Conservation (phyloP, 2,888 invertebrate genomes). For the Chrysolina oricalcia region DNA sequence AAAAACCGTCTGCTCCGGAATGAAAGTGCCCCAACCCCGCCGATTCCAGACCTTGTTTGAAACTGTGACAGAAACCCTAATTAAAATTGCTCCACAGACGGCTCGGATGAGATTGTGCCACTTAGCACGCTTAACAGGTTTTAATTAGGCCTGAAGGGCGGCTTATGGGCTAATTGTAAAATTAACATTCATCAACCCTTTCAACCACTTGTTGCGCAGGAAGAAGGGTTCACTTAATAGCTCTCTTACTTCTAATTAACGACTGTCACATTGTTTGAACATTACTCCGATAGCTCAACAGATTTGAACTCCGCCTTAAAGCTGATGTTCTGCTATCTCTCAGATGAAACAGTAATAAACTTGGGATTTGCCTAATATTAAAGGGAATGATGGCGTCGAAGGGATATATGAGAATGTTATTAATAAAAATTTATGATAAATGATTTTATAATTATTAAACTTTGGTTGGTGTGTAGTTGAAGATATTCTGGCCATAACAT, state of each 20-base stretch:
- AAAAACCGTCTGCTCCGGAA: constrained; percentile 6
- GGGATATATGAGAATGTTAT: constrained; percentile 23
- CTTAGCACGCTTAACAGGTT: constrained; percentile 62
- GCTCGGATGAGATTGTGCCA: constrained; percentile 53
- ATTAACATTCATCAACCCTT: constrained; percentile 65
- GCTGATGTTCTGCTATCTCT: constrained; percentile 51
- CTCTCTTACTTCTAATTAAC: constrained; percentile 61
- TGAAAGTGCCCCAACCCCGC: constrained; percentile 30
- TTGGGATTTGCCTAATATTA: constrained; percentile 36
- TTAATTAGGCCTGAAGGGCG: constrained; percentile 64
- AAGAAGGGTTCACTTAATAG: constrained; percentile 62
- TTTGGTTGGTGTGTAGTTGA: too few species aligned
- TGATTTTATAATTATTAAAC: neutral
- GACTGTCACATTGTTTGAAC: constrained; percentile 62
- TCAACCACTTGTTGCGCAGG: constrained; percentile 64
- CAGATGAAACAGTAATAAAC: constrained; percentile 50
- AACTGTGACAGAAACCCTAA: constrained; percentile 50
- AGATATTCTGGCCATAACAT: too few species aligned
- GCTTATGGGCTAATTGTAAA: constrained; percentile 63
- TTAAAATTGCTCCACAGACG: constrained; percentile 51
- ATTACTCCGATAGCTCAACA: constrained; percentile 51
- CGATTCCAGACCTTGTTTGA: constrained; percentile 39
- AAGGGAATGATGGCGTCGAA: constrained; percentile 31
- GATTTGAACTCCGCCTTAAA: constrained; percentile 52
- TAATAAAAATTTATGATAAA: neutral